These are phyloP conservation scores for Cryptus armator DNA, from an alignment of 2,888 invertebrate species.

Conservation along the genomic window DNA sequence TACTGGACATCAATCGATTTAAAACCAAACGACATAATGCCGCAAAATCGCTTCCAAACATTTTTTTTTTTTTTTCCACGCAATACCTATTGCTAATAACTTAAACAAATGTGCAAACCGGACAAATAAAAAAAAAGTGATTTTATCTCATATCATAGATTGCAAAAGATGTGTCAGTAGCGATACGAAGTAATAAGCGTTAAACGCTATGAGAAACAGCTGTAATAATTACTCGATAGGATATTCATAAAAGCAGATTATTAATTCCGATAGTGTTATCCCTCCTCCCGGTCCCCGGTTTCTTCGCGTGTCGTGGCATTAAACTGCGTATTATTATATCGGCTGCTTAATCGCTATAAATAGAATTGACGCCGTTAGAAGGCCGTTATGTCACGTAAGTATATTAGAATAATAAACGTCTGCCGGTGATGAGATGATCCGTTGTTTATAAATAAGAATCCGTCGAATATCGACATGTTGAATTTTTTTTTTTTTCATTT, in stretches of 20 bases:
- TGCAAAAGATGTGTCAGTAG: neutral
- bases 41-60: no score
- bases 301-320: conserved; percentile 13
- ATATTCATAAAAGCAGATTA: conserved; percentile 38
- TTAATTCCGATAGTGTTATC: conserved; percentile 17
- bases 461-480: neutral
- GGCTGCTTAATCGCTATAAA: conserved; percentile 40
- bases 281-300: neutral
- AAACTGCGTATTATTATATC: conserved; percentile 9
- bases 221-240: conserved; percentile 8
- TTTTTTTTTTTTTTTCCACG: neutral
- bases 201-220: conserved; percentile 5
- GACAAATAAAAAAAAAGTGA: no score
- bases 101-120: neutral
- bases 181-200: conserved; percentile 2
- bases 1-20: no score
- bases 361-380: conserved; percentile 61
- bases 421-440: neutral
- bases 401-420: conserved; percentile 57
- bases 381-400: conserved; percentile 68
- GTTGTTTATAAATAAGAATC: conserved; percentile 36
- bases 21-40: no score
- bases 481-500: conserved; percentile 1
- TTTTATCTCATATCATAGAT: no score
- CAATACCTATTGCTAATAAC: neutral